Base-by-base conservation (phyloP, 2,797 vertebrate species). In the Paratrypauchen microcephalus region DNA sequence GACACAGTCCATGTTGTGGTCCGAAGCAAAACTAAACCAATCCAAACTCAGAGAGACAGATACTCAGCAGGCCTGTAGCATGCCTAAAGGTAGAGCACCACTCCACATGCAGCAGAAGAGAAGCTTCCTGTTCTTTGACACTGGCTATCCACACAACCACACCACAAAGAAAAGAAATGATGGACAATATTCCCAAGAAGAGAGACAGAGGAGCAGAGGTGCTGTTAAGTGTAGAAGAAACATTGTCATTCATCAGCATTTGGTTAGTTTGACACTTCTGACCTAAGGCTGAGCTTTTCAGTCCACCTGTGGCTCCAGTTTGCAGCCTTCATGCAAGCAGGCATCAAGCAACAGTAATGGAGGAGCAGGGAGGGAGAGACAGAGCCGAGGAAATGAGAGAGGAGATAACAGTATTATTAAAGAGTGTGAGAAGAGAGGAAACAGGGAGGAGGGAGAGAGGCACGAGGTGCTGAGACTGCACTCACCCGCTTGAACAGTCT, bases 401-500 rank as follows among this genome's bases (percentile, higher is more conserved):
- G 71, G 86, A 85, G 83, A 83, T 75, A 80, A 76, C 61, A 80
- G 75, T 77, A 70, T 87, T 81, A 78, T 80, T 82, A 71, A 72
- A 85, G 77, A 88, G 81, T 68, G 60, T 71, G 50, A 76, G 65
- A 61, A 57, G 61, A 83, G 57, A 76, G 23, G 92, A 94, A 89
- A 92, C 89, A 60, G 52, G 69, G 66, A 74, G 55, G 61, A 75
- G 69, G 75, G 41, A 76, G 71, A 71, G 77, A 86, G 75, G 87
- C 82, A 91, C 86, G 83, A 94, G 95, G 95, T 93, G 95, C 97
- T 98, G 94, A 97, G 95, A 94, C 96, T 96, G 94, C 93, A 99
- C 98, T 99, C 98, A 99, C 98, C 97, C 97, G 96, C 96, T 96
- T 97, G 97, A 96, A 99, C 96, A 97, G 97, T 96, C 98, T 98